Evolutionary conservation across 1,140 invertebrate species (phyloP), one percentile per base, ranked within the genome.

Genomic region (Pseudomyrmex flavicornis): DNA sequence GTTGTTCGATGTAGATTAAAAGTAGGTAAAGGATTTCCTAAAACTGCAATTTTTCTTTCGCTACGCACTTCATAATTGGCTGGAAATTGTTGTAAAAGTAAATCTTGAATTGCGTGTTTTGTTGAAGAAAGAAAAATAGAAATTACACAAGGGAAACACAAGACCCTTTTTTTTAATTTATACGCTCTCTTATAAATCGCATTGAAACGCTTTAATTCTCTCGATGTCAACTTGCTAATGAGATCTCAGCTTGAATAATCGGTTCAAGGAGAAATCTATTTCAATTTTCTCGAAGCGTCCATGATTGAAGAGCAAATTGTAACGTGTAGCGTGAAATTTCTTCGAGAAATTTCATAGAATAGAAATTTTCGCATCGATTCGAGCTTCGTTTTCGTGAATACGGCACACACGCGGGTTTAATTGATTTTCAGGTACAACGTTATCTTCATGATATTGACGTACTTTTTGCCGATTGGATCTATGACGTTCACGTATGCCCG

Each of bases 401-500:
- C 5, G 35, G 35, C 35, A 35, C 35, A 2, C n/a, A n/a, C 48
- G 26, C 17, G 59, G 52, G 17, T 79, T 48, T 56, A 20, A 68
- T 68, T 86, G 89, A 86, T 91, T 93, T 92, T 94, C 95, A 98
- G 98, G 88, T 98, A 98, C 94, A 98, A 98, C 91, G 96, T 98
- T 20, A 94, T 97, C 48, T 97, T 98, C 89, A 97, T 98, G 95
- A 95, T 99, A 82, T 95, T 99, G 68, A 99, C 98, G 20, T 99
- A 99, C 94, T 97, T 99, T 90, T 94, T 99, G 87, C 99, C 99
- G 48, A 97, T 99, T 87, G 95, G 96, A 72, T 97, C 97, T 9
- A 98, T 99, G 97, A 97, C 96, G 3, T 98, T 97, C 91, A 98
- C 99, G 0, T 99, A 99, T 92, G 96, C 97, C 0, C 95, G 97